Evolutionary conservation across 2,888 invertebrate species (phyloP).

Genomic region (Laothoe populi): DNA sequence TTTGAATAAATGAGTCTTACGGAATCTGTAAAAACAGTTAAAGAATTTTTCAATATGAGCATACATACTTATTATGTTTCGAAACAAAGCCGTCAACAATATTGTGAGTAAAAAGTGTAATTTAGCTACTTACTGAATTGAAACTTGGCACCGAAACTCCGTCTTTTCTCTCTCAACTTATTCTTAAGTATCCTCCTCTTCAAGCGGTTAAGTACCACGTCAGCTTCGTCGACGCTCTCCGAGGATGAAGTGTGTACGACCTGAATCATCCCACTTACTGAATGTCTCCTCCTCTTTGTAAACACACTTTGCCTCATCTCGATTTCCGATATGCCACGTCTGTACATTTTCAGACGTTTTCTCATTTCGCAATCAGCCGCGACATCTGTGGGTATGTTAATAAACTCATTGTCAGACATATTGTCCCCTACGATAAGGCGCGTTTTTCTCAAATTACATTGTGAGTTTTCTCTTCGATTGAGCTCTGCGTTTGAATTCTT

Average conservation of each 20-base stretch:
- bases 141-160: constrained; percentile 64
- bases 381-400: constrained; percentile 71
- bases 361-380: constrained; percentile 77
- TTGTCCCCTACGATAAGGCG: constrained; percentile 57
- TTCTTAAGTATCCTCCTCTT: constrained; percentile 81
- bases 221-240: constrained; percentile 82
- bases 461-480: constrained; percentile 51
- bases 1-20: constrained; percentile 14
- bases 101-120: constrained; percentile 20
- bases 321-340: constrained; percentile 79
- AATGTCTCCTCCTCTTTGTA: constrained; percentile 69
- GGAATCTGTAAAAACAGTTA: constrained; percentile 9
- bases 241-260: constrained; percentile 74
- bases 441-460: constrained; percentile 53
- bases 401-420: constrained; percentile 70
- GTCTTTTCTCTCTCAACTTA: constrained; percentile 76
- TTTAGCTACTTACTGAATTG: constrained; percentile 63
- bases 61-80: constrained; percentile 13
- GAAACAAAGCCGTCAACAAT: constrained; percentile 1
- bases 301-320: constrained; percentile 59
- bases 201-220: constrained; percentile 76
- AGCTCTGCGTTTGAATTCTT: constrained; percentile 50
- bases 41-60: constrained; percentile 5
- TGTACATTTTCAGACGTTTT: constrained; percentile 79
- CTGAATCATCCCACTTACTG: constrained; percentile 62